Conservation (phyloP, 2,888 invertebrate genomes). For the Dilophus febrilis region DNA sequence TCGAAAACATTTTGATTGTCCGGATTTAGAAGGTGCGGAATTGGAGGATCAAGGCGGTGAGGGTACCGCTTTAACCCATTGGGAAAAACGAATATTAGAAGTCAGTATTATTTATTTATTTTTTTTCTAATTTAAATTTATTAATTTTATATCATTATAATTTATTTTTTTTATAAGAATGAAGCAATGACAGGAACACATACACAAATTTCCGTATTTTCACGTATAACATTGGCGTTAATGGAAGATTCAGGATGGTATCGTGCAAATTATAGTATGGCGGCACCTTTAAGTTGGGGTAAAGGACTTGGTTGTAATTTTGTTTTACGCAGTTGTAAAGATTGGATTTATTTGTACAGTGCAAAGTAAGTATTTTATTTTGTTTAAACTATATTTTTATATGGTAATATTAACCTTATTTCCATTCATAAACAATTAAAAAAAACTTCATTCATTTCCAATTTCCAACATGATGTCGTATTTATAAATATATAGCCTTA, state of each 20-base stretch:
- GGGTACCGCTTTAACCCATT: conserved; percentile 92
- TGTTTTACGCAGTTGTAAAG: conserved; percentile 85
- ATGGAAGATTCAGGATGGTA: conserved; percentile 99
- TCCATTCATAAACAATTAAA: no score
- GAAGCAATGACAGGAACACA: conserved; percentile 99
- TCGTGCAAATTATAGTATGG: conserved; percentile 74
- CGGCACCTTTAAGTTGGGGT: conserved; percentile 83
- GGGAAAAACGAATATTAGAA: conserved; percentile 98
- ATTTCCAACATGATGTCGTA: no score
- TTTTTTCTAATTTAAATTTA: background rate
- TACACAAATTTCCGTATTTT: conserved; percentile 94
- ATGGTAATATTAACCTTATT: background rate
- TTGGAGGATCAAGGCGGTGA: conserved; percentile 96
- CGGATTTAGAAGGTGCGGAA: conserved; percentile 83
- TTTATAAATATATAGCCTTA: no score
- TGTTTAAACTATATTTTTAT: background rate
- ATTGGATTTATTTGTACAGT: conserved; percentile 77
- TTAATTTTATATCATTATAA: background rate
- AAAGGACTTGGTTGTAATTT: conserved; percentile 81
- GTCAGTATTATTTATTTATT: conserved; percentile 29
- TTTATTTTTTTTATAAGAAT: conserved; percentile 46
- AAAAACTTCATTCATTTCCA: no score
- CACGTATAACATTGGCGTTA: conserved; percentile 81
- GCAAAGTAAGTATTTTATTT: conserved; percentile 34
- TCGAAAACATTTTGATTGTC: conserved; percentile 73